Evolutionary conservation across 1,140 invertebrate species (phyloP), one percentile per base, ranked within the genome.

Genomic region (Pseudomyrmex cubaensis): DNA sequence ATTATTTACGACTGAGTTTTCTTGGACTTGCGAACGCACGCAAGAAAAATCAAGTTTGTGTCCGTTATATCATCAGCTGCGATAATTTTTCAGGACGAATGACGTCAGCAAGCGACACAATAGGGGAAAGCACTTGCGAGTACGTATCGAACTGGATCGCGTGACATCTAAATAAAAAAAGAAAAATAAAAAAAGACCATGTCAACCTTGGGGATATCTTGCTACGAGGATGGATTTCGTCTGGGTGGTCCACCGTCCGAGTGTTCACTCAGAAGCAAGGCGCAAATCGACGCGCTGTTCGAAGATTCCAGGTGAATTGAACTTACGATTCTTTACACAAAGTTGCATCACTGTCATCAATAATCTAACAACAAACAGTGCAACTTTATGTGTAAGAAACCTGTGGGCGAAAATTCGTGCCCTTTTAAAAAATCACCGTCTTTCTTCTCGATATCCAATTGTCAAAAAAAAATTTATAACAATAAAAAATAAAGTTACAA

Each of bases 211-310:
- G 84, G 87, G 15, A 92, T 94, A 91, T 90, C 93, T 9, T 91
- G 91, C 35, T 93, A 89, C 73, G 90, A 90, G 52, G 93, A 94
- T 83, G 92, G 93, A 8, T 94, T 94, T 64, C 93, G 93, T 3
- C 82, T 94, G 82, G 80, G 86, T 44, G 92, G 92, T n/a, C 90
- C 93, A 20, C 88, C 91, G 0, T 94, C 93, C 1, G 93, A 94
- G 59, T 93, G 92, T 64, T 94, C 94, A 25, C 88, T 94, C 87
- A 91, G 90, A 9, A 94, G 93, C 89, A 94, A 94, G 72, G 94
- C 94, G 22, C 90, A 91, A 15, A 98, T 98, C 87, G 97, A 98
- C 93, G 96, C 97, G 3, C 96, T 98, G 90, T 98, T 98, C 91
- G 97, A 97, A 85, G 97, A 97, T 87, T 87, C 88, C 35, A 89